Conservation (phyloP, 1,140 invertebrate genomes). For the Copidosoma floridanum region DNA sequence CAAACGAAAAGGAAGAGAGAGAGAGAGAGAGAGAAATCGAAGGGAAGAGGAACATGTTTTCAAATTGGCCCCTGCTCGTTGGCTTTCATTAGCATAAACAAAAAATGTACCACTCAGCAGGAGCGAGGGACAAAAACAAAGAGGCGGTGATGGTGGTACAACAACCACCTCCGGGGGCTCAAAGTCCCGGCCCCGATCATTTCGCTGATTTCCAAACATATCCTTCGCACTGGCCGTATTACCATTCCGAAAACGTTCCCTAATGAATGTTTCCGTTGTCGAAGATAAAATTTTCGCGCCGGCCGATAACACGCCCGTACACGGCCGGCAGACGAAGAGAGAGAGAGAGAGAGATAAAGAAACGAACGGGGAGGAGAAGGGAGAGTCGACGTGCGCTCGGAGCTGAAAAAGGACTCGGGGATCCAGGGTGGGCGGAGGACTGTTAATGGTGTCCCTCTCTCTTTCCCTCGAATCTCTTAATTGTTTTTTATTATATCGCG, state of each 20-base stretch:
- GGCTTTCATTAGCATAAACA: background rate
- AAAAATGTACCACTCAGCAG: background rate
- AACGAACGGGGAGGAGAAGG: background rate
- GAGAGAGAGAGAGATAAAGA: background rate
- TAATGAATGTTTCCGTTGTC: slow-evolving; percentile 31
- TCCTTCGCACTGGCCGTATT: slow-evolving; percentile 1
- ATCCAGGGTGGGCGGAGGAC: too few species aligned
- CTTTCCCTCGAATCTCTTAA: background rate
- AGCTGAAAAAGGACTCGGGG: background rate
- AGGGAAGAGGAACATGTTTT: too few species aligned
- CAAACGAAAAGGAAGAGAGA: too few species aligned
- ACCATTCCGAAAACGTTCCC: slow-evolving; percentile 16
- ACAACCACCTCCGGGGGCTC: too few species aligned
- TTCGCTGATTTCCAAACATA: slow-evolving; percentile 19
- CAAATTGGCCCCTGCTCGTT: too few species aligned
- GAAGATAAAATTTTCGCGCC: slow-evolving; percentile 22
- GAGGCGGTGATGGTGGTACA: background rate
- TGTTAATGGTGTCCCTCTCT: too few species aligned
- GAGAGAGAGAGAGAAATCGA: too few species aligned
- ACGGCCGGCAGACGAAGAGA: background rate
- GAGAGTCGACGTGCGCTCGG: background rate
- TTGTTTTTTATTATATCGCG: slow-evolving; percentile 26
- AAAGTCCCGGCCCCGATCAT: too few species aligned
- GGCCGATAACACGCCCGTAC: slow-evolving; percentile 27
- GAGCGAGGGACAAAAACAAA: background rate